Conservation (phyloP, 2,888 invertebrate species). For the Drosophila quasianomalipes region DNA sequence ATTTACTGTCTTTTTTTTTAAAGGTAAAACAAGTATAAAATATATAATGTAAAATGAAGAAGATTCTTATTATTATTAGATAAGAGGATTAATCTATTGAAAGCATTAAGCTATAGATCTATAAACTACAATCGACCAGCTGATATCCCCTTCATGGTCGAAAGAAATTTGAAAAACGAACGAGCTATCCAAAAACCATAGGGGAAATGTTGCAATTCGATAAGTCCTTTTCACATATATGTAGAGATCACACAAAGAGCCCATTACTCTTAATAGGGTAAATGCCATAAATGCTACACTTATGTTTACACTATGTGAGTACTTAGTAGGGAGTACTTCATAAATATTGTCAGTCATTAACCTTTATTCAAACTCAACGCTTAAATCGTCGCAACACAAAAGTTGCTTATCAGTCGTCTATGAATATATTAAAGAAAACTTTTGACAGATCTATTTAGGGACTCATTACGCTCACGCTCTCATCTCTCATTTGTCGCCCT, state of each 20-base stretch:
- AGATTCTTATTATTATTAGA: neutral
- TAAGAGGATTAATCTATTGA: neutral
- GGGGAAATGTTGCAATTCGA: no score
- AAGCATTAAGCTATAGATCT: neutral
- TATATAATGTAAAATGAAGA: neutral
- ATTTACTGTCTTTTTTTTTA: neutral
- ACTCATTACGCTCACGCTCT: slow-evolving; percentile 33
- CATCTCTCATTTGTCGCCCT: neutral
- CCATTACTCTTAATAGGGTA: neutral
- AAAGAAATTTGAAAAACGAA: neutral
- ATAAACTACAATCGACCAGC: neutral
- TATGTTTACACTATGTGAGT: neutral
- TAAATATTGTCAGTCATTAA: neutral
- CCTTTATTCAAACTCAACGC: neutral
- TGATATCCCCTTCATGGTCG: neutral
- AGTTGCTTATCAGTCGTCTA: slow-evolving; percentile 18
- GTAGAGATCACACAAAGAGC: neutral
- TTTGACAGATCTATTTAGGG: slow-evolving; percentile 54
- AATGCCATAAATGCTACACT: neutral
- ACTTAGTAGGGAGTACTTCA: neutral
- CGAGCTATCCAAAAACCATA: neutral
- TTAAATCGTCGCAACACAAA: slow-evolving; percentile 22
- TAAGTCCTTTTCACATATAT: neutral
- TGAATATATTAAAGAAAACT: slow-evolving; percentile 1
- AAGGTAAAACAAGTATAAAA: neutral